These are phyloP conservation scores for Coptodon rendalli DNA, from an alignment of 2,113 vertebrate species.

Conservation along the genomic window DNA sequence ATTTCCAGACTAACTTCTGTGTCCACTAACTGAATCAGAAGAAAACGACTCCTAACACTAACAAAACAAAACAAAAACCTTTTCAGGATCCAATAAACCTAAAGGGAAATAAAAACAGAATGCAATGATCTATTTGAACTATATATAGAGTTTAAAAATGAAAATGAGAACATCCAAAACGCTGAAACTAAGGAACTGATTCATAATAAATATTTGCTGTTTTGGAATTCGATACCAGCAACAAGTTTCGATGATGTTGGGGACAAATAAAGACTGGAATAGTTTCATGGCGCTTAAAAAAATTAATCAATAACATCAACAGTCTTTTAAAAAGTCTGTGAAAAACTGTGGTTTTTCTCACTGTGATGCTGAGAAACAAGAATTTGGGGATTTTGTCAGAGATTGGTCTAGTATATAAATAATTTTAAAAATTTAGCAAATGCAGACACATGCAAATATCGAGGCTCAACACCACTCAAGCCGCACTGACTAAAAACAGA, in stretches of 20 bases:
- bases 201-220: background rate
- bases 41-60: background rate
- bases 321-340: background rate
- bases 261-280: background rate
- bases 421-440: background rate
- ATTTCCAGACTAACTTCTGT: background rate
- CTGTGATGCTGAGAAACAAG: background rate
- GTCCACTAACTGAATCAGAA: background rate
- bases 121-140: background rate
- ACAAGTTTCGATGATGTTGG: background rate
- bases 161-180: background rate
- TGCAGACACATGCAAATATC: background rate
- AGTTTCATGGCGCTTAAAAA: background rate
- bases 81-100: background rate
- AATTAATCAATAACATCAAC: background rate
- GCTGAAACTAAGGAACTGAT: background rate
- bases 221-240: background rate
- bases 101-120: background rate
- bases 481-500: background rate
- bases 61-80: background rate
- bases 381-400: background rate
- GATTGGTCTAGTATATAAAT: background rate
- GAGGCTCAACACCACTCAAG: background rate
- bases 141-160: background rate
- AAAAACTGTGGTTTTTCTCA: background rate